Conservation (phyloP, 1,140 invertebrate genomes). For the Rhopalosiphum padi region DNA sequence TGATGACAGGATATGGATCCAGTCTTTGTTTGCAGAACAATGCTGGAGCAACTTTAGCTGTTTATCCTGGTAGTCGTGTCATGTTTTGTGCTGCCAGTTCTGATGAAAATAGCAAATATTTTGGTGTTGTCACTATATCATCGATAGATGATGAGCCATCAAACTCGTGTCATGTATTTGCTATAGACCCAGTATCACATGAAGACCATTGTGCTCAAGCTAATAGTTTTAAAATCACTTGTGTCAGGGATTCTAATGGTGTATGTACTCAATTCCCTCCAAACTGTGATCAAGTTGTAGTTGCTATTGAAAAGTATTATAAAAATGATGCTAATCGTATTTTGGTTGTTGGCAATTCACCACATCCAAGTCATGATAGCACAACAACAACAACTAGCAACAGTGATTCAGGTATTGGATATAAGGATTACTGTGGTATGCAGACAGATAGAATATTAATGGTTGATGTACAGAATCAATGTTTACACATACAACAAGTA, state of each 20-base stretch:
- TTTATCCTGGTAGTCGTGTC: slow-evolving; percentile 85
- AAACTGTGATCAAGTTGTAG: slow-evolving; percentile 85
- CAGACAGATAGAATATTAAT: slow-evolving; percentile 82
- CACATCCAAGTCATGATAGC: slow-evolving; percentile 82
- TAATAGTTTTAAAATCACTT: slow-evolving; percentile 78
- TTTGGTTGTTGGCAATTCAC: slow-evolving; percentile 71
- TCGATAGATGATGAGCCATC: slow-evolving; percentile 68
- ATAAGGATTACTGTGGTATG: slow-evolving; percentile 83
- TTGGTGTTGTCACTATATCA: slow-evolving; percentile 88
- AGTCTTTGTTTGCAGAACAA: slow-evolving; percentile 79
- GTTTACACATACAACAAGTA: slow-evolving; percentile 63
- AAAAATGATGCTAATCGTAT: slow-evolving; percentile 63
- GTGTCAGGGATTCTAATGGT: slow-evolving; percentile 71
- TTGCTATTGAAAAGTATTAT: slow-evolving; percentile 68
- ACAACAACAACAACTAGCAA: slow-evolving; percentile 83
- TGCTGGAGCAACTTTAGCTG: slow-evolving; percentile 69
- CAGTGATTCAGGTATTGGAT: slow-evolving; percentile 93
- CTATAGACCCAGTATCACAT: slow-evolving; percentile 88
- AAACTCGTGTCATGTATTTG: slow-evolving; percentile 95
- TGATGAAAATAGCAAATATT: slow-evolving; percentile 89
- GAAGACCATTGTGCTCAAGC: slow-evolving; percentile 78
- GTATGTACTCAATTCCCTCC: slow-evolving; percentile 88
- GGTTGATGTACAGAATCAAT: slow-evolving; percentile 74
- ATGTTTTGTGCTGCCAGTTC: slow-evolving; percentile 89
- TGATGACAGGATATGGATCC: slow-evolving; percentile 83